Evolutionary conservation across 2,797 vertebrate genomes (phyloP).

Genomic region (Odontamblyopus lacepedii): DNA sequence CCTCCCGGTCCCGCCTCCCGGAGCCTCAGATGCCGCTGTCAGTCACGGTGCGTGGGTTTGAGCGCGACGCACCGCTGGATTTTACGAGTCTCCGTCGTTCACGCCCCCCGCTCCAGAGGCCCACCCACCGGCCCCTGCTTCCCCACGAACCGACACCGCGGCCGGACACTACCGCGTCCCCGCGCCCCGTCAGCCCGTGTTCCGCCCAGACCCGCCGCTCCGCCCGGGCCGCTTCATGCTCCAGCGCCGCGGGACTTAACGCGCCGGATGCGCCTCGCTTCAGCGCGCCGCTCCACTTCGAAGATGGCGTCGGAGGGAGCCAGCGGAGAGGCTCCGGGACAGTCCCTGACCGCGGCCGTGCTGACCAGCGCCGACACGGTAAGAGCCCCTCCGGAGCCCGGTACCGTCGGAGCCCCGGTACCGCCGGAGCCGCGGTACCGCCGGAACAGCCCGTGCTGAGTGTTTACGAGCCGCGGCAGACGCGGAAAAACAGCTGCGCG

Average conservation of each 20-base stretch:
- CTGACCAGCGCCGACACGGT: slow-evolving; percentile 79
- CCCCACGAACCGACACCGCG: slow-evolving; percentile 6
- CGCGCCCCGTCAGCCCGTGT: not conserved
- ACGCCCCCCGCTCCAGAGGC: slow-evolving; percentile 46
- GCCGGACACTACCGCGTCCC: not conserved
- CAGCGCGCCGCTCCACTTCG: slow-evolving; percentile 83
- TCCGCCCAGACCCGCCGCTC: not conserved
- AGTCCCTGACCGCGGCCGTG: slow-evolving; percentile 76
- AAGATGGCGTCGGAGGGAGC: slow-evolving; percentile 97
- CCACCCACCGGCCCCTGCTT: not conserved
- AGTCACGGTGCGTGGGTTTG: slow-evolving; percentile 37
- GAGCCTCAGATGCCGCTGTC: slow-evolving; percentile 42
- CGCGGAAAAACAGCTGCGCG: not conserved
- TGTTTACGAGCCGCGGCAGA: too few species aligned
- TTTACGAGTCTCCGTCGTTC: slow-evolving; percentile 48
- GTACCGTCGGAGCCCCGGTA: too few species aligned
- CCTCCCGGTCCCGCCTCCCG: not conserved
- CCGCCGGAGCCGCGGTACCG: too few species aligned
- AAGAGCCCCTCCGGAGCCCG: slow-evolving; percentile 39
- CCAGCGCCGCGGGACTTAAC: slow-evolving; percentile 76
- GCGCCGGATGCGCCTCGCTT: slow-evolving; percentile 71
- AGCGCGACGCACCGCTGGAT: slow-evolving; percentile 63
- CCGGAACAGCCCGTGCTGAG: too few species aligned
- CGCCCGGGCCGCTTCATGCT: slow-evolving; percentile 40
- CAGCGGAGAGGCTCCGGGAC: slow-evolving; percentile 85